phyloP scores from a whole-genome alignment of 2,888 invertebrate species.

The Caenorhabditis macrosperma region DNA sequence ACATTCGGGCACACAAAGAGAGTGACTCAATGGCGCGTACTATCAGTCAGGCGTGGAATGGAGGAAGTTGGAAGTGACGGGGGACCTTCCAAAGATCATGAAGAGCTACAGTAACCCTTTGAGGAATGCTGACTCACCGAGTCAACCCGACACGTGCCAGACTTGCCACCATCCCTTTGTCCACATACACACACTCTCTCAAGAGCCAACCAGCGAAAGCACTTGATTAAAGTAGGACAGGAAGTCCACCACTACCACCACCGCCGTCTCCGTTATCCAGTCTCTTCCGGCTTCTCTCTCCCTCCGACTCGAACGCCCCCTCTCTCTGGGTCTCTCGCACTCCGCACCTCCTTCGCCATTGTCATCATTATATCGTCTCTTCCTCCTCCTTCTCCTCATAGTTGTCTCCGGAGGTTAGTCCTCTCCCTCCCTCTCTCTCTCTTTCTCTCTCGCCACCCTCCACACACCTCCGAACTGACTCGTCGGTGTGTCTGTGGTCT shows the following conservation, averaged over 20 bases:
- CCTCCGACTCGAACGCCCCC: not conserved
- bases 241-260: conserved; percentile 9
- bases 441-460: not conserved
- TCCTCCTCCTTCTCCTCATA: conserved; percentile 10
- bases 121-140: too few species aligned
- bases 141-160: too few species aligned
- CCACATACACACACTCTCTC: conserved; percentile 32
- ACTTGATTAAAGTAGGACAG: conserved; percentile 55
- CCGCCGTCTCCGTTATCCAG: conserved; percentile 53
- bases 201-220: conserved; percentile 23
- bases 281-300: conserved; percentile 32
- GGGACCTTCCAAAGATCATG: too few species aligned
- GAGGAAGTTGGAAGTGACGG: too few species aligned
- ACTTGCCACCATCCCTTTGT: not conserved
- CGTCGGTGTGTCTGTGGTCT: too few species aligned
- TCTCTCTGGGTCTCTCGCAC: too few species aligned
- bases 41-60: too few species aligned
- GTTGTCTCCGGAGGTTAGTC: conserved; percentile 13
- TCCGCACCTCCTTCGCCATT: conserved; percentile 22
- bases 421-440: not conserved
- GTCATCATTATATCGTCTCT: conserved; percentile 45
- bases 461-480: not conserved
- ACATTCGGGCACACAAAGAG: too few species aligned
- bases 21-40: too few species aligned
- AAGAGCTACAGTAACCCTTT: too few species aligned